Evolutionary conservation across 2,888 invertebrate species (phyloP).

Genomic region (Liodrosophila aerea): DNA sequence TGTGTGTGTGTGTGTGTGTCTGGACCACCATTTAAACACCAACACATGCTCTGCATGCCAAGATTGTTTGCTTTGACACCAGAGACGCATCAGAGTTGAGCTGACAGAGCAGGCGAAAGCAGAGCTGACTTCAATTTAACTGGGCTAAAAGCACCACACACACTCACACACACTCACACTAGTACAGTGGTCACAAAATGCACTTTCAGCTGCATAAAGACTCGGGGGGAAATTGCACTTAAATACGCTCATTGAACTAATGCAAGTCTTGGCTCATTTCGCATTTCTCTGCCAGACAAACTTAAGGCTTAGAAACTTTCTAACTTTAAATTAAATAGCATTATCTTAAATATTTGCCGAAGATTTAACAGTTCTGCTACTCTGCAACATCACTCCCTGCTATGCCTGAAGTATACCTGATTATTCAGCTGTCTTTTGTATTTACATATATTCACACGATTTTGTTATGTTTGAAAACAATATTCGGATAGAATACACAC

Average conservation of each 20-base stretch:
- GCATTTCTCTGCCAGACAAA: no score
- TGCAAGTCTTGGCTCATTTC: no score
- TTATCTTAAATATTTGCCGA: no score
- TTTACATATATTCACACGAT: no score
- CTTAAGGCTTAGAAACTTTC: no score
- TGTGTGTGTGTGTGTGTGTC: constrained; percentile 15
- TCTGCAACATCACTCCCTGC: no score
- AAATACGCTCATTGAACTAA: neutral
- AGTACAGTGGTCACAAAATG: constrained; percentile 6
- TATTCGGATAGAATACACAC: constrained; percentile 2
- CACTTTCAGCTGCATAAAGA: constrained; percentile 18
- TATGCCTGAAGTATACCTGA: no score
- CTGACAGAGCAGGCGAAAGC: neutral
- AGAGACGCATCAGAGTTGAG: constrained; percentile 14
- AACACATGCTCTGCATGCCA: constrained; percentile 45
- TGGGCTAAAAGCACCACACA: neutral
- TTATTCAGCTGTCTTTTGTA: no score
- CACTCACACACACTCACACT: neutral
- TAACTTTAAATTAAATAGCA: no score
- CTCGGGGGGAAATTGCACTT: neutral
- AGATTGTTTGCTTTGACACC: constrained; percentile 57
- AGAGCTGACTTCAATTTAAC: no score
- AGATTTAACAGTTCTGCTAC: no score
- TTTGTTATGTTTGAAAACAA: neutral
- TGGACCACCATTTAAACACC: constrained; percentile 47